These are phyloP conservation scores for Artemia sinica DNA, from an alignment of 2,888 invertebrate species.

Conservation along the genomic window DNA sequence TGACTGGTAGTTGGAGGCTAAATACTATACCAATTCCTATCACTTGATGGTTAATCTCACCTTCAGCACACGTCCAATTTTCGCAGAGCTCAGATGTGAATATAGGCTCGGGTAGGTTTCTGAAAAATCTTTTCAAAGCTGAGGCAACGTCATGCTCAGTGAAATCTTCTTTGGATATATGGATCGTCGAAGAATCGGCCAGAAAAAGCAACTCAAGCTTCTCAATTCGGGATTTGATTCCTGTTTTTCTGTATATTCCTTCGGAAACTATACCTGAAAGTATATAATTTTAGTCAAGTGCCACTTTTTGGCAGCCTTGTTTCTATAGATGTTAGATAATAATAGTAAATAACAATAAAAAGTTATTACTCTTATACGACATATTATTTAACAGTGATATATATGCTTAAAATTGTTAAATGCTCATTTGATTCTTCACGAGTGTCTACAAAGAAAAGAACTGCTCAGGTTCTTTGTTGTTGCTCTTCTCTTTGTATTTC, in stretches of 20 bases:
- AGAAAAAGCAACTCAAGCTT: constrained; percentile 55
- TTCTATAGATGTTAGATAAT: constrained; percentile 18
- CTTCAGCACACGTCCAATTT: constrained; percentile 30
- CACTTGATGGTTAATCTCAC: too few species aligned
- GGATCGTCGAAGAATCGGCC: constrained; percentile 66
- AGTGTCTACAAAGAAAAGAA: too few species aligned
- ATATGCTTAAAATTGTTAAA: too few species aligned
- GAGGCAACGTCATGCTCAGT: constrained; percentile 75
- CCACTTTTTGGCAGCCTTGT: constrained; percentile 14
- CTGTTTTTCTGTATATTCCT: constrained; percentile 72
- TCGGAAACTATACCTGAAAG: constrained; percentile 55
- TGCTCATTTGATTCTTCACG: too few species aligned
- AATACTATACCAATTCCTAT: too few species aligned
- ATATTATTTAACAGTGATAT: too few species aligned
- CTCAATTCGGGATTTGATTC: constrained; percentile 53
- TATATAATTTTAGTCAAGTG: constrained; percentile 16
- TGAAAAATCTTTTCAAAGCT: constrained; percentile 67
- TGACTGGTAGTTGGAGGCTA: too few species aligned
- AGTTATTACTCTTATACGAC: background rate
- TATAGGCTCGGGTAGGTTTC: constrained; percentile 68
- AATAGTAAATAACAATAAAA: constrained; percentile 16
- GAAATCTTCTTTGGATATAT: constrained; percentile 53
- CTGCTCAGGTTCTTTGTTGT: too few species aligned
- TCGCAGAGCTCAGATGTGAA: constrained; percentile 52
- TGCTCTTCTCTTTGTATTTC: too few species aligned